These are phyloP conservation scores for Amaurobius ferox DNA, from an alignment of 2,888 invertebrate species.

Conservation along the genomic window DNA sequence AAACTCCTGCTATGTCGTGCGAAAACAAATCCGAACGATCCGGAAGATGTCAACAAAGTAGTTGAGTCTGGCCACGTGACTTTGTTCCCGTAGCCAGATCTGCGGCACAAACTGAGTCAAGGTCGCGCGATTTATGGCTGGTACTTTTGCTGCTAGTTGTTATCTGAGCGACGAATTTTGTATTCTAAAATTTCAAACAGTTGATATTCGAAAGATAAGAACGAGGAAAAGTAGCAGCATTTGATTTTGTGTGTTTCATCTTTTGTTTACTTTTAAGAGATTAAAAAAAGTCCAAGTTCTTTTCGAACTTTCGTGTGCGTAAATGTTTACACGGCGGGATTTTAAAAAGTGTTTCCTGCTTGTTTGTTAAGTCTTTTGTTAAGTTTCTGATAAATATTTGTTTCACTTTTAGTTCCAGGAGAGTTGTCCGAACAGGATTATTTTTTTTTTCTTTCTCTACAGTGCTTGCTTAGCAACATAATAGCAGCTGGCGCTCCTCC, in stretches of 20 bases:
- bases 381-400: too few species aligned
- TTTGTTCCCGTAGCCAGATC: constrained; percentile 58
- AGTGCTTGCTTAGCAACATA: too few species aligned
- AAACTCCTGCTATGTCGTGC: constrained; percentile 17
- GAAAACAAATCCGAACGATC: constrained; percentile 34
- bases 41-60: constrained; percentile 70
- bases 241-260: not conserved
- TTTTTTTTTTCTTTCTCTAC: too few species aligned
- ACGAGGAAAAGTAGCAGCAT: not conserved
- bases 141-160: constrained; percentile 21
- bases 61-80: constrained; percentile 64
- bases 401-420: too few species aligned
- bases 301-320: too few species aligned
- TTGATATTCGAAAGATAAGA: constrained; percentile 31
- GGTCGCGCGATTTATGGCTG: constrained; percentile 62
- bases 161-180: constrained; percentile 27
- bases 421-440: too few species aligned
- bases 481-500: too few species aligned
- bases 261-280: not conserved
- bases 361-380: too few species aligned
- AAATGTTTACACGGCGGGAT: too few species aligned
- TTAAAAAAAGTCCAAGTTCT: not conserved
- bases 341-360: too few species aligned
- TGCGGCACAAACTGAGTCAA: constrained; percentile 69
- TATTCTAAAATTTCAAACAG: constrained; percentile 29